A percentile compares a stretch with the other conserved stretches of the same genome.
phyloP scores from a whole-genome alignment of 92 coral and sea anemone species.

The Epizoanthus rinbou region DNA sequence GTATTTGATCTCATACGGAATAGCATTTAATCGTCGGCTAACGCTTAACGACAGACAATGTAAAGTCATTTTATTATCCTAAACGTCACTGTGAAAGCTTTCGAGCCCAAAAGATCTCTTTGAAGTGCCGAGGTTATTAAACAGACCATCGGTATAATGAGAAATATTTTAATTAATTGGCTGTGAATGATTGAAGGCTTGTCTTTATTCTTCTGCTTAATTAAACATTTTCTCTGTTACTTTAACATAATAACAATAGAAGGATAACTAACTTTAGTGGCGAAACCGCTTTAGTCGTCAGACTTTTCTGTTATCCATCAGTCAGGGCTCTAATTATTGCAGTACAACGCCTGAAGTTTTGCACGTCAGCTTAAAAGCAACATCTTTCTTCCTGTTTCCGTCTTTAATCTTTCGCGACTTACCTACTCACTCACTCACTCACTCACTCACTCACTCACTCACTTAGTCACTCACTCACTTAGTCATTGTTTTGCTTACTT shows the following conservation, averaged over 20 bases:
- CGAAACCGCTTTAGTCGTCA: background rate
- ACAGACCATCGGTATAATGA: slow-evolving; percentile 8
- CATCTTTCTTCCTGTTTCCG: too few relatives aligned
- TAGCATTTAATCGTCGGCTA: slow-evolving; percentile 32
- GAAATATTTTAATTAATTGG: slow-evolving; percentile 32
- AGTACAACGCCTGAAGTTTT: background rate
- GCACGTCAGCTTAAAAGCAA: too few relatives aligned
- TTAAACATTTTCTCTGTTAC: slow-evolving; percentile 24
- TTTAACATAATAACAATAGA: background rate
- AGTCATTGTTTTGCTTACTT: too few relatives aligned
- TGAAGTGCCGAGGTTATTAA: slow-evolving; percentile 28
- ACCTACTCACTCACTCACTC: too few relatives aligned
- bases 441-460: too few relatives aligned
- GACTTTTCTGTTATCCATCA: slow-evolving; percentile 1
- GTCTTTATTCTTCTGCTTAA: slow-evolving; percentile 20
- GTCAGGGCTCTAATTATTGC: background rate
- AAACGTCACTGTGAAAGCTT: slow-evolving; percentile 16
- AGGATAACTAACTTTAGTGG: background rate
- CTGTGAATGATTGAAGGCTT: slow-evolving; percentile 19
- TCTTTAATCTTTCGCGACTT: too few relatives aligned
- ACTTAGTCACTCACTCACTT: too few relatives aligned
- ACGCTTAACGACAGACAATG: slow-evolving; percentile 26
- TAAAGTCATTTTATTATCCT: background rate
- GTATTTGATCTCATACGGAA: slow-evolving; percentile 29
- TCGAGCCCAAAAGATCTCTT: slow-evolving; percentile 17